These are phyloP conservation scores for Papilio xuthus DNA, from an alignment of 1,140 invertebrate genomes.

Conservation along the genomic window DNA sequence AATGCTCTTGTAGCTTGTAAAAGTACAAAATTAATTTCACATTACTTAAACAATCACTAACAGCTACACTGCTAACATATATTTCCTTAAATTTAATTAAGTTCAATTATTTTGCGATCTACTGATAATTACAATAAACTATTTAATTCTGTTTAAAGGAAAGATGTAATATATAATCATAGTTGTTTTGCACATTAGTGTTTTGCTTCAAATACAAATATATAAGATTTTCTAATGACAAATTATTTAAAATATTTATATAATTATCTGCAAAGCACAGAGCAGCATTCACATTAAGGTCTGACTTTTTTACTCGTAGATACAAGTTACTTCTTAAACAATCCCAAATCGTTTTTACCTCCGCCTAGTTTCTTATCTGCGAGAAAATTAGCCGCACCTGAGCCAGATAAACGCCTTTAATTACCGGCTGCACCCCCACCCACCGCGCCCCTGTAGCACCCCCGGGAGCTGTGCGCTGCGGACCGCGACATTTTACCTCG, in stretches of 20 bases:
- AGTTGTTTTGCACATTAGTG: no score
- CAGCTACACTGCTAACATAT: no score
- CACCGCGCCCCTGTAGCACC: conserved; percentile 29
- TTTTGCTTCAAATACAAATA: no score
- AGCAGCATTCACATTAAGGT: background rate
- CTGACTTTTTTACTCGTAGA: background rate
- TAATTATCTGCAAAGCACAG: background rate
- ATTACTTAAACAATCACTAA: background rate
- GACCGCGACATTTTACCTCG: background rate
- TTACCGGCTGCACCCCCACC: conserved; percentile 52
- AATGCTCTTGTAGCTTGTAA: background rate
- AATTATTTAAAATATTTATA: background rate
- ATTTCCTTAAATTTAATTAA: no score
- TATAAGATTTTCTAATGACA: background rate
- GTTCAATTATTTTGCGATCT: background rate
- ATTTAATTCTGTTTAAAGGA: background rate
- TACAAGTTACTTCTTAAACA: conserved; percentile 7
- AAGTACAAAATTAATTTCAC: background rate
- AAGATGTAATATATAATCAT: no score
- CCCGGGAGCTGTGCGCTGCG: background rate
- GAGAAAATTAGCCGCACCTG: conserved; percentile 52
- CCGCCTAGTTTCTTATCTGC: conserved; percentile 46
- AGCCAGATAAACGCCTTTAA: conserved; percentile 64
- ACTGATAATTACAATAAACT: background rate
- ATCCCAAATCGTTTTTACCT: conserved; percentile 43